Evolutionary conservation across 2,113 vertebrate genomes (phyloP), one percentile per base, ranked within the genome.

Genomic region (Circaetus gallicus): DNA sequence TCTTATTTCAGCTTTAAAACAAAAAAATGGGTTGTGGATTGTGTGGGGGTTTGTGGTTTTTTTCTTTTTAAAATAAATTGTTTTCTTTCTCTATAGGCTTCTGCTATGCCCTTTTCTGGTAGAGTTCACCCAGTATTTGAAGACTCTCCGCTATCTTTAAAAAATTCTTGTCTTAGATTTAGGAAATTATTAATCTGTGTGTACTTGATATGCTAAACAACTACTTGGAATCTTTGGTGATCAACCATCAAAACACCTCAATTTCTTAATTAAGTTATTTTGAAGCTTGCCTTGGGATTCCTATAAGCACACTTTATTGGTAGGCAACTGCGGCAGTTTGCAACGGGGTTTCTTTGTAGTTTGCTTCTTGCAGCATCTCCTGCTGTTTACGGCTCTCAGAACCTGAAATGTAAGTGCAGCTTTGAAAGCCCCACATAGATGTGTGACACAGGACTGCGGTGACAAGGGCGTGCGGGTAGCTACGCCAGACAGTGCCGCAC

Each of bases 401-500:
- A 28, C 66, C 38, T 5, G 4, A 69, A 36, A 12, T 9, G 17
- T 10, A 76, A 26, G 69, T 6, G 73, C 36, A 52, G 31, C 69
- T 79, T 1, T 73, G 82, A 82, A 45, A 73, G 70, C 79, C 45
- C 34, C 0, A 1, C 0, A 10, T 42, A 65, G 58, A 52, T 4
- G 49, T 36, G 78, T 61, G 90, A 45, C 85, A 58, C 69, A 4
- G 69, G 24, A 1, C 56, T 55, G 78, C 0, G 1, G 56, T 63
- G 73, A 72, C 52, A 38, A 11, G 45, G 2, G 55, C 0, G 0
- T 42, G 73, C 7, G 25, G 53, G 53, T 20, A 6, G 47, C 62
- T 55, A 7, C 0, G 0, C 20, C 74, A 85, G 50, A 2, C 32
- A 24, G 26, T 38, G 86, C 73, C 1, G 1, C 34, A 0, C 32